phyloP scores from a whole-genome alignment of 2,797 vertebrate species.

The Ispidina picta region DNA sequence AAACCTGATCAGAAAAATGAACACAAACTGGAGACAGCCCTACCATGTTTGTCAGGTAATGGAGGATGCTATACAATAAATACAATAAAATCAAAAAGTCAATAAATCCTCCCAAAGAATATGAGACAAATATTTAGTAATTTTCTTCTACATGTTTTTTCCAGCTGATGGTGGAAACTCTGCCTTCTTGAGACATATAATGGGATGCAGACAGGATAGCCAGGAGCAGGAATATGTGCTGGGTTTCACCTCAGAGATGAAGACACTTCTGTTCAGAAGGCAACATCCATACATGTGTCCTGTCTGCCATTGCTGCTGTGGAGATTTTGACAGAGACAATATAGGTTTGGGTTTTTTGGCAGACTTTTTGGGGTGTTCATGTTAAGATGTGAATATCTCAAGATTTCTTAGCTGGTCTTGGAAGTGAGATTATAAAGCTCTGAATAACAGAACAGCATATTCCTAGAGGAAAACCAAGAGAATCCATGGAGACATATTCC shows the following conservation, averaged over 20 bases:
- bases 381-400: background rate
- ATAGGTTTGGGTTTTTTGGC: background rate
- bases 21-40: background rate
- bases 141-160: background rate
- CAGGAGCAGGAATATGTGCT: background rate
- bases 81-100: background rate
- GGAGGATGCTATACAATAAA: background rate
- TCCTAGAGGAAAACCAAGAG: background rate
- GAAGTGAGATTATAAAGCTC: background rate
- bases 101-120: background rate
- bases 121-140: background rate
- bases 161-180: background rate
- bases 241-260: background rate
- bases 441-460: background rate
- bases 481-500: background rate
- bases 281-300: background rate
- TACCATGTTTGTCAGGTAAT: background rate
- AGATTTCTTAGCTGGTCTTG: background rate
- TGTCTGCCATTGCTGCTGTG: background rate
- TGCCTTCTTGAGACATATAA: background rate
- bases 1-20: no score
- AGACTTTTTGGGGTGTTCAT: background rate
- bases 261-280: background rate
- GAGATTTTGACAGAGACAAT: background rate
- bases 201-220: fast-evolving